A percentile compares a stretch with the other conserved stretches of the same genome.
These are phyloP conservation scores for Zootermopsis nevadensis DNA, from an alignment of 2,888 invertebrate species.

Conservation along the genomic window DNA sequence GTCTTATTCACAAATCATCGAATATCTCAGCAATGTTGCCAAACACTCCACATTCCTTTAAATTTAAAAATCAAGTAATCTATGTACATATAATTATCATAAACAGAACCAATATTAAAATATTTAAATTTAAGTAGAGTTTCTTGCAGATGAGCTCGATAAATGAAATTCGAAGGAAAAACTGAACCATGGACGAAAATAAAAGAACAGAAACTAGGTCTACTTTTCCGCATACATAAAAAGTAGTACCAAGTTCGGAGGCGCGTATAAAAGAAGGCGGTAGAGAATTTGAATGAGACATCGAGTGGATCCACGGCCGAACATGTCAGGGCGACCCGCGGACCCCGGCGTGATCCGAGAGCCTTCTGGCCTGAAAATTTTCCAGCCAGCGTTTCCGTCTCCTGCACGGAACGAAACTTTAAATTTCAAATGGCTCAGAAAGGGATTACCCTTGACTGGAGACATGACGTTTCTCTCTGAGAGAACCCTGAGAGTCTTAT, in stretches of 20 bases:
- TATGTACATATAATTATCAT: neutral
- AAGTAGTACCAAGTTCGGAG: slow-evolving; percentile 7
- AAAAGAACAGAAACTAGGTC: neutral
- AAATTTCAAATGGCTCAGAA: neutral
- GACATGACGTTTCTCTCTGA: neutral
- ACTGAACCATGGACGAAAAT: neutral
- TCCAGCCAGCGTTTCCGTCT: too few relatives aligned
- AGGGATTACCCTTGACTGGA: neutral
- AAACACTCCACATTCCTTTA: neutral
- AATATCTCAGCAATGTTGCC: neutral
- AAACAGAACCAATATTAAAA: neutral
- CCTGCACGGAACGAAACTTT: neutral
- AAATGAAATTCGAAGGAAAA: neutral
- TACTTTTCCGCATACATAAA: neutral
- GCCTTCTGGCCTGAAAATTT: too few relatives aligned
- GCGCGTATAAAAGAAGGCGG: neutral
- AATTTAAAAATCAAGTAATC: neutral
- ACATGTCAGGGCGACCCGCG: neutral
- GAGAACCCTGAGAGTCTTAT: neutral
- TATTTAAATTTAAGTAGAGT: neutral
- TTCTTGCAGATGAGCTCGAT: too few relatives aligned
- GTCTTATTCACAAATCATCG: neutral
- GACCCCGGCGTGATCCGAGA: neutral
- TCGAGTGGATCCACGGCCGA: neutral
- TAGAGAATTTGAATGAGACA: neutral